Evolutionary conservation across 2,113 vertebrate species (phyloP).

Genomic region (Camelus bactrianus): DNA sequence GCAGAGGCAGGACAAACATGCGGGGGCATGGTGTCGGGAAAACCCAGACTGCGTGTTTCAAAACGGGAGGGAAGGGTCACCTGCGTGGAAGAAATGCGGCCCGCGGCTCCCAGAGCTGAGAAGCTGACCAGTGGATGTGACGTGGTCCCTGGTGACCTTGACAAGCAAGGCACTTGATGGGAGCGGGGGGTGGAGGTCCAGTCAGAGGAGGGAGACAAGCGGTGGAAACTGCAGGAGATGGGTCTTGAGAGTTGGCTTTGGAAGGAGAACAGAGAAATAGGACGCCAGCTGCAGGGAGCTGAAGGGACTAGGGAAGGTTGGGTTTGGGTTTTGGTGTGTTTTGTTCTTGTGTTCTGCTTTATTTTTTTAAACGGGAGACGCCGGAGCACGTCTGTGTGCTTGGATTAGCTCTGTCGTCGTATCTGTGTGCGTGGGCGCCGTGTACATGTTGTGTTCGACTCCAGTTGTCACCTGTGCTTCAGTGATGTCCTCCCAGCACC

Average conservation of each 20-base stretch:
- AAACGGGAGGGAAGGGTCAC: neutral
- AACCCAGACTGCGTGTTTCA: neutral
- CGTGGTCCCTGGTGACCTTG: neutral
- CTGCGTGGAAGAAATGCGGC: accelerated
- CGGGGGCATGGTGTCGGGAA: accelerated
- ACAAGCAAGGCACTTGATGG: accelerated
- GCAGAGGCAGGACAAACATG: neutral
- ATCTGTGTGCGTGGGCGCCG: neutral
- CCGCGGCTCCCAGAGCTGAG: neutral
- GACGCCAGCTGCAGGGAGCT: neutral
- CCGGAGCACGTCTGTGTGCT: neutral
- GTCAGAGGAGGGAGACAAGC: neutral
- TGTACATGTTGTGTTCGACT: neutral
- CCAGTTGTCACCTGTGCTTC: neutral
- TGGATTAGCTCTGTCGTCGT: neutral
- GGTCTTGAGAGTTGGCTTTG: accelerated
- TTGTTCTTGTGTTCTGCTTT: neutral
- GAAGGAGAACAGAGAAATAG: neutral
- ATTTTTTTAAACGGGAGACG: neutral
- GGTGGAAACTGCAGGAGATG: accelerated
- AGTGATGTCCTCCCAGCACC: neutral
- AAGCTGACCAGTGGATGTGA: accelerated
- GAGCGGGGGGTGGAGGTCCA: neutral
- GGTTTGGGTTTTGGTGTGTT: neutral
- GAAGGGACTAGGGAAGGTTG: neutral